These are phyloP conservation scores for Amphipoea oculea DNA, from an alignment of 2,888 invertebrate species.

Conservation along the genomic window DNA sequence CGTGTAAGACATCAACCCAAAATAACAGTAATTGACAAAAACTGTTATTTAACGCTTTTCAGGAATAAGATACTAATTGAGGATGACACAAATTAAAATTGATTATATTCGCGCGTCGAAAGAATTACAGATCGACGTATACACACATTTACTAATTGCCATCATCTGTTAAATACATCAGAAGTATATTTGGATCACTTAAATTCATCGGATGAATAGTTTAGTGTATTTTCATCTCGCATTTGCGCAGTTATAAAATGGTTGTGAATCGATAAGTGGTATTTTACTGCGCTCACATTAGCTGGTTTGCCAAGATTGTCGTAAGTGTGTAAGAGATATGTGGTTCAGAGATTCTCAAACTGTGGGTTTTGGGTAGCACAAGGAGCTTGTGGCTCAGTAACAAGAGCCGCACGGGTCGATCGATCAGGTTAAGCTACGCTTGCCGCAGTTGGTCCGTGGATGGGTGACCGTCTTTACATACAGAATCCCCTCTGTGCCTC, in stretches of 20 bases:
- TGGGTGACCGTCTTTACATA: no score
- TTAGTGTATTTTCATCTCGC: conserved; percentile 33
- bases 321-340: background rate
- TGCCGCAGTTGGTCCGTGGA: no score
- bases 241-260: conserved; percentile 51
- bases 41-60: conserved; percentile 37
- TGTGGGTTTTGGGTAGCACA: background rate
- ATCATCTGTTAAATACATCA: conserved; percentile 45
- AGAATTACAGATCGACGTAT: conserved; percentile 48
- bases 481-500: no score
- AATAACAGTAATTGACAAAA: conserved; percentile 32
- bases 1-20: conserved; percentile 39
- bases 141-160: conserved; percentile 51
- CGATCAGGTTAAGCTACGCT: no score
- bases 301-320: conserved; percentile 44
- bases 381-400: no score
- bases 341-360: conserved; percentile 11
- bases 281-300: conserved; percentile 38
- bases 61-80: conserved; percentile 48
- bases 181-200: conserved; percentile 50
- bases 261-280: conserved; percentile 40
- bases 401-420: no score
- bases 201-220: conserved; percentile 51
- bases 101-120: conserved; percentile 50
- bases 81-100: conserved; percentile 59